Base-by-base conservation (phyloP, 2,797 vertebrate genomes). In the Menidia menidia region DNA sequence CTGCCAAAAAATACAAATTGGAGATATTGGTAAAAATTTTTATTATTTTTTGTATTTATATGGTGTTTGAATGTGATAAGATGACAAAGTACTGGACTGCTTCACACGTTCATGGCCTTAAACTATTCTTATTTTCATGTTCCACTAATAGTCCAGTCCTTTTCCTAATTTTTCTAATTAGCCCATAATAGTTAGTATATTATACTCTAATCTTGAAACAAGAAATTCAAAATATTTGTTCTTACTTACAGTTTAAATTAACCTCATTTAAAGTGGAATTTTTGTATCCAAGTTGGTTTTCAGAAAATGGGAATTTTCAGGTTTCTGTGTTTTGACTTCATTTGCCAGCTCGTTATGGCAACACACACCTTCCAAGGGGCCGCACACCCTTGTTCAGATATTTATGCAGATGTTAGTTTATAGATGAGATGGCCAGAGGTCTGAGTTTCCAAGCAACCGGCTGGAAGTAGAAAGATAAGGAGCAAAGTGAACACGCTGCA, bases 361-460 rank as follows among this genome's bases (percentile, higher is more conserved):
- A 16, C 30, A 16, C 30, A 16, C 31, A 7, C 51, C 4, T 5
- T 53, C 30, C 18, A 11, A 25, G n/a, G n/a, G n/a, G 41, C 54
- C n/a, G 53, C 10, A 2, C 19, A 7, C 15, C 19, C 31, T 41
- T 66, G 64, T 31, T 71, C 53, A 73, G 32, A 77, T 48, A 80
- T 83, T 74, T 56, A 53, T 63, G 18, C 67, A 59, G 47, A 50
- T 67, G 70, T 76, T 72, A 18, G 55, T 59, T 42, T 35, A 47
- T 60, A 60, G 66, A 54, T 43, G 52, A 50, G 59, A 67, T 57
- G 47, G 3, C 7, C 47, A 44, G 58, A 75, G 71, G 54, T 44
- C 73, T 15, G 60, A 15, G 91, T 92, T 86, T 86, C 91, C 73
- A 67, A 73, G 89, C 88, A 88, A 91, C 91, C 8, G 19, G 54